A percentile compares a stretch with the other conserved stretches of the same genome.
Evolutionary conservation across 2,797 vertebrate genomes (phyloP).

Genomic region (Sarcophilus harrisii): DNA sequence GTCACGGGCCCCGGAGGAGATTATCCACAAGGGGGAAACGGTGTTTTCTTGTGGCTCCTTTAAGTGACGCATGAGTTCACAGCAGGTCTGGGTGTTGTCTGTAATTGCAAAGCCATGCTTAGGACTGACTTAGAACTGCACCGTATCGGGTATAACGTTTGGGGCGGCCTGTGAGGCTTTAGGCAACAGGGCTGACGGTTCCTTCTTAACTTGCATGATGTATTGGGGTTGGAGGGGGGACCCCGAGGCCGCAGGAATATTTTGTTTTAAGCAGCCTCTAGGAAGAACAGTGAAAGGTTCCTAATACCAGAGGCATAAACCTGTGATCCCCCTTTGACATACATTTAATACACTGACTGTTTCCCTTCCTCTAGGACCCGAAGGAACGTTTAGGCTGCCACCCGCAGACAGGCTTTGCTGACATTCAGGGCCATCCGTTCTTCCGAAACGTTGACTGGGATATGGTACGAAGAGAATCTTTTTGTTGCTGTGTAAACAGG

Average conservation of each 20-base stretch:
- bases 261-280: neutral
- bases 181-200: neutral
- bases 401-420: constrained; percentile 98
- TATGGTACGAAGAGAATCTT: constrained; percentile 88
- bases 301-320: constrained; percentile 39
- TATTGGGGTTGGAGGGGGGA: neutral
- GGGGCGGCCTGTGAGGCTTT: neutral
- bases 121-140: neutral
- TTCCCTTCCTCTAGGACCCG: constrained; percentile 89
- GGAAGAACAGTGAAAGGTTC: constrained; percentile 14
- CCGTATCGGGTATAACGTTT: neutral
- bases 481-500: constrained; percentile 28
- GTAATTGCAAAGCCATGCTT: neutral
- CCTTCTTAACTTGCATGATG: neutral
- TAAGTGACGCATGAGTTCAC: neutral
- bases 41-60: too few relatives aligned
- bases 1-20: neutral
- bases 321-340: neutral
- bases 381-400: constrained; percentile 98
- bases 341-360: constrained; percentile 44
- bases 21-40: neutral
- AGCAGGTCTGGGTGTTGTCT: neutral
- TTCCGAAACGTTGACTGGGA: constrained; percentile 99
- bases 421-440: constrained; percentile 98
- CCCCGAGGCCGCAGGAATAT: neutral